Evolutionary conservation across 2,888 invertebrate genomes (phyloP), one percentile per base, ranked within the genome.

Genomic region (Cancer borealis): DNA sequence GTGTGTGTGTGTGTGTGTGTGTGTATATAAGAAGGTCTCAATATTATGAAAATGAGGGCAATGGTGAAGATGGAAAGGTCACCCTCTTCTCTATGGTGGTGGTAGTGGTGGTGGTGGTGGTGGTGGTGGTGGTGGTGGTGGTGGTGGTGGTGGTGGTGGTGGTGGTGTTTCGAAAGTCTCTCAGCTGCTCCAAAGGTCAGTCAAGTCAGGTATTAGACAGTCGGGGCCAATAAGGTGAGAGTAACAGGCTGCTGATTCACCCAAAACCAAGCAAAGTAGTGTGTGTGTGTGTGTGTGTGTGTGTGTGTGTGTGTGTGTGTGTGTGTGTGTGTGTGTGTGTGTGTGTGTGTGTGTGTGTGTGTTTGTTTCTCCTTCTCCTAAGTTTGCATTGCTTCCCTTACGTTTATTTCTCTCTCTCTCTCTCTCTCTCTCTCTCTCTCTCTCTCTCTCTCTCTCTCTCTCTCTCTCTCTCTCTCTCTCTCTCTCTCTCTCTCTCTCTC

Each of bases 221-320:
- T 66, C 66, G 21, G n/a, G n/a, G 66, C n/a, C 66, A 21, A 5
- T 21, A 21, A 66, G 66, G 21, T 54, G 54, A 54, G 54, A 54
- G 54, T 12, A 54, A 54, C 14, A 17, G 2, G 10, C 66, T 66
- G 21, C 66, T 66, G 17, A 66, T 66, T 21, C 66, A 66, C 66
- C 14, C 66, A 66, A 66, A 66, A 66, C 66, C 66, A 21, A 66
- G 6, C 66, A 21, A 66, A 66, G 66, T 1, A n/a, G 21, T 66
- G 66, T 66, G n/a, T 21, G 66, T 66, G 17, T 21, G 66, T 66
- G 66, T 66, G 66, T 66, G 66, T 66, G 66, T 66, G 66, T 66
- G 66, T 66, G 66, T 66, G 66, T 66, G 54, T 66, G 66, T 66
- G 66, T 66, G 66, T 66, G 66, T 66, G 66, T 66, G 66, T n/a